Base-by-base conservation (phyloP, 2,113 vertebrate species). In the Circaetus gallicus region DNA sequence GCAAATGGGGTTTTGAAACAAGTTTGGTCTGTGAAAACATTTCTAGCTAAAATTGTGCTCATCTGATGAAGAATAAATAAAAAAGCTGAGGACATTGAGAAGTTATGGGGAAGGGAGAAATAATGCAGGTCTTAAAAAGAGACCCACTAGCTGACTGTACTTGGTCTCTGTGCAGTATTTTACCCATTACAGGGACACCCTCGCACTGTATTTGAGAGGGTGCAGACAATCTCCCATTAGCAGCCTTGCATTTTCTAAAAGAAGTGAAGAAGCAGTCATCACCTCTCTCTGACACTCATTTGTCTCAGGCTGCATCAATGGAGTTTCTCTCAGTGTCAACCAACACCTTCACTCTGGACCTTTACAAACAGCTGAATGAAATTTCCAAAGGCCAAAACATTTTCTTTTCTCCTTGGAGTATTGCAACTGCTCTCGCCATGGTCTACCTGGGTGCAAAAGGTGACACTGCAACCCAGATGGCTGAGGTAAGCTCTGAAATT, bases 351-450 rank as follows among this genome's bases (percentile, higher is more conserved):
- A 97, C 98, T 34, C 74, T 99, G 95, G 98, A 99, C 34, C 98
- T 99, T 67, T 98, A 98, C 94, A 98, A 97, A 91, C 98, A 97
- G 32, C 93, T 99, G 89, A 98, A 97, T 85, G 97, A 97, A 45
- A 22, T 42, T 1, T 97, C 92, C 3, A 42, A 97, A 32, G 62
- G 43, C 0, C 96, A 97, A 31, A 99, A 99, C 74, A 71, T 99
- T 90, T 99, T 99, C 78, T 55, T 99, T 69, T 99, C 98, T 16
- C 98, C 99, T 1, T 97, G 99, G 96, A 99, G 99, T 95, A 98
- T 99, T 97, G 98, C 99, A 19, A 98, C 98, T 8, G 98, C 99
- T 34, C 94, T 99, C 55, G 98, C 98, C 29, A 99, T 99, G 98
- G 97, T 99, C 72, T 98, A 98, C 86, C 81, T 99, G 56, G 99